Evolutionary conservation across 2,797 vertebrate genomes (phyloP).

Genomic region (Pantherophis alleghaniensis): DNA sequence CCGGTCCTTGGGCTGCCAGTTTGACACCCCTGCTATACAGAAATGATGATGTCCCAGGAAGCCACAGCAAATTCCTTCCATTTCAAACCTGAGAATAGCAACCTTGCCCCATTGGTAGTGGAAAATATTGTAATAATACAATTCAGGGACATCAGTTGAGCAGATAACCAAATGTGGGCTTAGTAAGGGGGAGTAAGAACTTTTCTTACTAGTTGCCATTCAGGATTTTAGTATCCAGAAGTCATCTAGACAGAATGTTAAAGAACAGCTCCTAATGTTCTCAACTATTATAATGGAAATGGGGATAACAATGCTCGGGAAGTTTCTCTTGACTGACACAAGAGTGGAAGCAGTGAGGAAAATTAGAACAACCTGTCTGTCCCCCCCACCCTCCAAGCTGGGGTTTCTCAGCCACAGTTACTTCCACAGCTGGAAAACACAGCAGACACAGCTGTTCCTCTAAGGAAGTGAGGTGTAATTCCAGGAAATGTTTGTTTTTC

Average conservation of each 20-base stretch:
- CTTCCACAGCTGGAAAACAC: background rate
- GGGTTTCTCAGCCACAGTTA: background rate
- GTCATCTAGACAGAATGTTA: background rate
- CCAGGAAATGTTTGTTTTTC: background rate
- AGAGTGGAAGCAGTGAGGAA: background rate
- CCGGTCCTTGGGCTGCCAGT: too few species aligned
- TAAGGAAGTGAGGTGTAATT: background rate
- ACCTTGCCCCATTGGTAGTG: background rate
- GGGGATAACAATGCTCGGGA: background rate
- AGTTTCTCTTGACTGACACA: background rate
- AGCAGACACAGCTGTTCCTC: background rate
- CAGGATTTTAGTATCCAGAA: background rate
- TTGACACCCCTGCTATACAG: too few species aligned
- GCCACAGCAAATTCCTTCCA: background rate
- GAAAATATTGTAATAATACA: background rate
- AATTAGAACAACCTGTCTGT: background rate
- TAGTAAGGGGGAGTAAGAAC: background rate
- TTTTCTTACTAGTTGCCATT: background rate
- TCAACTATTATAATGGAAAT: background rate
- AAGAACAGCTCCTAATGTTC: background rate
- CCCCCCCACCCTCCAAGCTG: background rate
- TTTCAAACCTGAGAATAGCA: background rate
- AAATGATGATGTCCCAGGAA: background rate
- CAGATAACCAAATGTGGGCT: background rate
- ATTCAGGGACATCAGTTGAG: background rate